Conservation (phyloP, 2,113 vertebrate genomes). For the Anser cygnoides region DNA sequence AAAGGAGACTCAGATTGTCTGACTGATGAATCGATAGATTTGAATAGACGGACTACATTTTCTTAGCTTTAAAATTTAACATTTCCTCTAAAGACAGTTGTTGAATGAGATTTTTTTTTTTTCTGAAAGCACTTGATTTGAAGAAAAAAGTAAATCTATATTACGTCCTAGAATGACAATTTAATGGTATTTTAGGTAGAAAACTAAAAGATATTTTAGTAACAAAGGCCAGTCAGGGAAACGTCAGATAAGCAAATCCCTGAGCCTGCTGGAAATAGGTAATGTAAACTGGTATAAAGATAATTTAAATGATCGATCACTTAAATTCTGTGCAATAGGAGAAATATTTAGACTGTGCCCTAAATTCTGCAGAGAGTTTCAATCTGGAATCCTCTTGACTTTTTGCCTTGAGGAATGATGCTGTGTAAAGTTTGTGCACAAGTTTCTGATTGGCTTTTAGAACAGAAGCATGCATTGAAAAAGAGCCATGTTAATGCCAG, state of each 20-base stretch:
- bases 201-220: neutral
- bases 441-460: neutral
- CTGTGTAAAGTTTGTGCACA: neutral
- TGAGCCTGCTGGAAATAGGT: neutral
- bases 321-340: neutral
- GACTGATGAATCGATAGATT: neutral
- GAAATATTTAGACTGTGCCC: slow-evolving; percentile 33
- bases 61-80: neutral
- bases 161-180: neutral
- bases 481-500: neutral
- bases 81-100: neutral
- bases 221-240: neutral
- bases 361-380: slow-evolving; percentile 6
- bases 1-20: neutral
- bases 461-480: neutral
- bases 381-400: neutral
- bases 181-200: neutral
- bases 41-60: neutral
- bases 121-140: neutral
- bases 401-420: neutral
- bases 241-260: neutral
- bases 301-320: neutral
- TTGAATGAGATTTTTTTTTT: neutral
- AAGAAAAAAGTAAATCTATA: neutral
- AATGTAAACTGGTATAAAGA: neutral